Percentiles rank a stretch among this genome's conserved stretches.
phyloP scores from a whole-genome alignment of 2,113 vertebrate species.

The Dromas ardeola region DNA sequence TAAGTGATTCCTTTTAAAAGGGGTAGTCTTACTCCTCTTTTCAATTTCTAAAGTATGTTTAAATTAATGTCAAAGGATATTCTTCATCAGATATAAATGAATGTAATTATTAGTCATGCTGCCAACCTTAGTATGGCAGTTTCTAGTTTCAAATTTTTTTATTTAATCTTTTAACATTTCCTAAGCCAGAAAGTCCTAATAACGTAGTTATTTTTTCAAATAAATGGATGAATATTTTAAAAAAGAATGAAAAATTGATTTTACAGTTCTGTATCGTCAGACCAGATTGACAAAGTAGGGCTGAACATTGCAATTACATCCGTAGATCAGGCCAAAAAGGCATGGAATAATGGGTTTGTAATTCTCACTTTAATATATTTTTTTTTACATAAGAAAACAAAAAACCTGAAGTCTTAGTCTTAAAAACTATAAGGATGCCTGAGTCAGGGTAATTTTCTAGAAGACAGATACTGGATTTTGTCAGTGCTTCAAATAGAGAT shows the following conservation, averaged over 20 bases:
- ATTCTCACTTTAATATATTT: not conserved
- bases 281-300: not conserved
- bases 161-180: not conserved
- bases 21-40: not conserved
- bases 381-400: not conserved
- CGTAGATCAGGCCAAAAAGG: fast-evolving
- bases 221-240: not conserved
- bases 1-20: not conserved
- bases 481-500: not conserved
- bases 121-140: not conserved
- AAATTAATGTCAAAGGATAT: not conserved
- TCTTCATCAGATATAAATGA: not conserved
- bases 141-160: not conserved
- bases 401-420: not conserved
- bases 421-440: not conserved
- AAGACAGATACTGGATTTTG: not conserved
- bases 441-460: not conserved
- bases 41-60: not conserved
- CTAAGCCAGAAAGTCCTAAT: not conserved
- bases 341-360: not conserved
- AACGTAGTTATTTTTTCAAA: not conserved
- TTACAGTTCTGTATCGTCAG: not conserved
- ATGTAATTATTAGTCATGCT: not conserved
- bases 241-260: not conserved
- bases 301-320: not conserved